Evolutionary conservation across 2,888 invertebrate genomes (phyloP), one percentile per base, ranked within the genome.

Genomic region (Phortica magna): DNA sequence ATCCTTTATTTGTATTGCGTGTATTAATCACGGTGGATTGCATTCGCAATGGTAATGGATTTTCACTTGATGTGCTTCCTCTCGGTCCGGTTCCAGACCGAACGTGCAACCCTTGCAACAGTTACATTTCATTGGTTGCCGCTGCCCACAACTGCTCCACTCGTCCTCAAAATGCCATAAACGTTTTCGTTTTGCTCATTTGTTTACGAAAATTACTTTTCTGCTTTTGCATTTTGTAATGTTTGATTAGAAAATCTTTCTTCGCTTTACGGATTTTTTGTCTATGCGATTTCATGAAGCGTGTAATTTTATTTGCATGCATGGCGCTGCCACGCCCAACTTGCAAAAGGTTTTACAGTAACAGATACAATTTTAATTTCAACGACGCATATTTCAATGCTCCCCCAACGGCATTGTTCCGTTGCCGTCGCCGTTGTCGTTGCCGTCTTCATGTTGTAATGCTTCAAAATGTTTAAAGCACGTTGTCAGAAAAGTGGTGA

Each of bases 221-320:
- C 42, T 42, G 67, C 64, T n/a, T 77, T 5, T 42, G 42, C 67
- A 7, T 10, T 87, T 84, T 88, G 88, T 82, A 85, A 88, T 85
- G 88, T 85, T 85, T 85, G 85, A 85, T 85, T 85, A 85, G 85
- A 88, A 87, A 85, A 85, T 84, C 84, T 87, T 85, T n/a, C n/a
- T n/a, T n/a, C n/a, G n/a, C n/a, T n/a, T n/a, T n/a, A n/a, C n/a
- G n/a, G n/a, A n/a, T n/a, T 6, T 42, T 41, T 42, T 67, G 39
- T 14, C 67, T n/a, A 31, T 4, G 31, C 31, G 31, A 31, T 31
- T 31, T 31, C 31, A 86, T 85, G 67, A 67, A 88, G 85, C 85
- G 78, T 84, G 78, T 80, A 88, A 88, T 87, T 84, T 83, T 85
- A 87, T 82, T 78, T 78, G 48, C 67, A 67, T 67, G 67, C 67